Conservation (phyloP, 2,797 vertebrate species). For the Anabacerthia variegaticeps region DNA sequence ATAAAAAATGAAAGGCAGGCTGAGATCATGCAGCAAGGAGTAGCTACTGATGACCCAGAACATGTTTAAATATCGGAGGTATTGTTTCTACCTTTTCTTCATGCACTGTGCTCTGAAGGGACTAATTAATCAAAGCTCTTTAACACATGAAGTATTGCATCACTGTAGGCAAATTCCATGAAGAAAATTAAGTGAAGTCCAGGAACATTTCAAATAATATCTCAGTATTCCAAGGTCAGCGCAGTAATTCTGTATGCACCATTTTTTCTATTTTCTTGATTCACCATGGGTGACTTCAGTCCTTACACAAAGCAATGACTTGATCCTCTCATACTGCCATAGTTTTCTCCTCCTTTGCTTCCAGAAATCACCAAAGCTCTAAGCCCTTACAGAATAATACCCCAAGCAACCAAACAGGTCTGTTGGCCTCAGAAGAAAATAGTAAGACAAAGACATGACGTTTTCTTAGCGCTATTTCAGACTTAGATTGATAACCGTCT, state of each 20-base stretch:
- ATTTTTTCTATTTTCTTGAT: background rate
- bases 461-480: background rate
- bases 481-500: background rate
- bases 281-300: background rate
- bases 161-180: background rate
- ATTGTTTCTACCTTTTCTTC: background rate
- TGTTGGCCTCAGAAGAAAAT: background rate
- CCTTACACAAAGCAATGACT: background rate
- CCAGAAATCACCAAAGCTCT: background rate
- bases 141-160: background rate
- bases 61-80: background rate
- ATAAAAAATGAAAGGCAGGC: background rate
- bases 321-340: background rate
- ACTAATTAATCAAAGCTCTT: background rate
- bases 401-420: fast-evolving
- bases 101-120: background rate
- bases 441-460: background rate
- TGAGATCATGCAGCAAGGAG: background rate
- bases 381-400: background rate
- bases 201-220: background rate
- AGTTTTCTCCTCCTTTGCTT: background rate
- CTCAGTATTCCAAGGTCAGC: background rate
- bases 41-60: background rate
- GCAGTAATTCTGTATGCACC: background rate
- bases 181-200: background rate